Evolutionary conservation across 2,797 vertebrate species (phyloP).

Genomic region (Acipenser oxyrinchus): DNA sequence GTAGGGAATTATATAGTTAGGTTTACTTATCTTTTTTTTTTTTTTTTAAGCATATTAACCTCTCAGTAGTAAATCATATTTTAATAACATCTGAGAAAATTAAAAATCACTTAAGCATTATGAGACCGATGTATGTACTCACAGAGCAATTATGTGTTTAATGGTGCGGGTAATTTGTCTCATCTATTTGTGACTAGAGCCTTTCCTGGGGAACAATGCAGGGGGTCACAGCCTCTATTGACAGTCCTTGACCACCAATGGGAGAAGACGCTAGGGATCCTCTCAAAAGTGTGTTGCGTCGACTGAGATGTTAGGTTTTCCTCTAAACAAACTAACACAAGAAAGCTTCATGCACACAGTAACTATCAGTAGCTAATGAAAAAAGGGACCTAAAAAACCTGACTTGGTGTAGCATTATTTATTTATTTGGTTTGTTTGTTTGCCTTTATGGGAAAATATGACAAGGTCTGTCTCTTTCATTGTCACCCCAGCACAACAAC

Average conservation of each 20-base stretch:
- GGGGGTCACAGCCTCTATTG: background rate
- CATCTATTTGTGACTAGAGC: background rate
- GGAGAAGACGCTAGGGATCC: background rate
- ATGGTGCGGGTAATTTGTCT: slow-evolving; percentile 1
- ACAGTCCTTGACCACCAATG: background rate
- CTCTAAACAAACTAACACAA: background rate
- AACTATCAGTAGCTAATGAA: background rate
- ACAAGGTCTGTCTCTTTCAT: background rate
- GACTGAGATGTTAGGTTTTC: background rate
- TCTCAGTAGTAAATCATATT: slow-evolving; percentile 1
- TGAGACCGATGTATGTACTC: background rate
- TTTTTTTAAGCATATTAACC: background rate
- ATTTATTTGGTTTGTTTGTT: background rate
- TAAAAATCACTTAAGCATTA: background rate
- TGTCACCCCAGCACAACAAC: too few relatives aligned
- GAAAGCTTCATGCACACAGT: background rate
- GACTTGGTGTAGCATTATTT: background rate
- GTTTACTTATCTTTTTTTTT: too few relatives aligned
- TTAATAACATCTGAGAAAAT: background rate
- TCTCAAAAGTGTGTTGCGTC: background rate
- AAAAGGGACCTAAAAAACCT: background rate
- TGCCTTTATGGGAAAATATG: background rate
- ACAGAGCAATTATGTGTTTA: background rate
- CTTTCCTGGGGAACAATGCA: slow-evolving; percentile 2
- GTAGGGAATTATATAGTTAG: too few relatives aligned